Conservation (phyloP, 2,888 invertebrate genomes). For the Trachelus troglodyta region DNA sequence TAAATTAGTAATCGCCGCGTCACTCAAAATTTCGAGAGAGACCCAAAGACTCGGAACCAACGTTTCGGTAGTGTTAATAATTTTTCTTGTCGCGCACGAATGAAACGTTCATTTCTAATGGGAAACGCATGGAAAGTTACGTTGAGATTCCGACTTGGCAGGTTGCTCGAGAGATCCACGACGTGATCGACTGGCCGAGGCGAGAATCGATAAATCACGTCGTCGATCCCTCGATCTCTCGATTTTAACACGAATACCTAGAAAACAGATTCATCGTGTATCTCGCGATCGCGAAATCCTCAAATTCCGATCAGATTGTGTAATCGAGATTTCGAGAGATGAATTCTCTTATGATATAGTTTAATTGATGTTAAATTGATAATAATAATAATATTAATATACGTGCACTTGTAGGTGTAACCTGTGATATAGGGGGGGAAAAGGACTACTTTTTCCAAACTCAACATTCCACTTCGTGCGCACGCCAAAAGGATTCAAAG, state of each 20-base stretch:
- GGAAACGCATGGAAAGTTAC: conserved; percentile 54
- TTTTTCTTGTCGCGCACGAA: neutral
- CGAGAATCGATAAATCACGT: neutral
- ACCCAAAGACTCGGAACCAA: conserved; percentile 63
- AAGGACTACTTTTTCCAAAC: conserved; percentile 20
- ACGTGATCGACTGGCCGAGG: conserved; percentile 32
- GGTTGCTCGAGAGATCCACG: conserved; percentile 49
- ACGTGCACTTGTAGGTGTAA: conserved; percentile 48
- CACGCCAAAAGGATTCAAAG: conserved; percentile 20
- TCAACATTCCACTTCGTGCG: conserved; percentile 22
- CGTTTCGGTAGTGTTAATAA: conserved; percentile 42
- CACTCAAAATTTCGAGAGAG: conserved; percentile 26
- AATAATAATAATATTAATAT: neutral
- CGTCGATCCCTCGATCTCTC: neutral
- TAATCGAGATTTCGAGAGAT: neutral
- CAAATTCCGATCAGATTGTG: neutral
- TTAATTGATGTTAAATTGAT: neutral
- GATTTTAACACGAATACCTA: neutral
- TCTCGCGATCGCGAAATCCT: neutral
- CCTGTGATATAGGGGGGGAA: conserved; percentile 61
- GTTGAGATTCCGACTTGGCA: conserved; percentile 61
- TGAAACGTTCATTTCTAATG: conserved; percentile 28
- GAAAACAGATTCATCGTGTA: neutral
- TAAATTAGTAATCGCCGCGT: conserved; percentile 8
- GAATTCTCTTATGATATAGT: neutral